Evolutionary conservation across 2,888 invertebrate species (phyloP).

Genomic region (Tetranychus truncatus): DNA sequence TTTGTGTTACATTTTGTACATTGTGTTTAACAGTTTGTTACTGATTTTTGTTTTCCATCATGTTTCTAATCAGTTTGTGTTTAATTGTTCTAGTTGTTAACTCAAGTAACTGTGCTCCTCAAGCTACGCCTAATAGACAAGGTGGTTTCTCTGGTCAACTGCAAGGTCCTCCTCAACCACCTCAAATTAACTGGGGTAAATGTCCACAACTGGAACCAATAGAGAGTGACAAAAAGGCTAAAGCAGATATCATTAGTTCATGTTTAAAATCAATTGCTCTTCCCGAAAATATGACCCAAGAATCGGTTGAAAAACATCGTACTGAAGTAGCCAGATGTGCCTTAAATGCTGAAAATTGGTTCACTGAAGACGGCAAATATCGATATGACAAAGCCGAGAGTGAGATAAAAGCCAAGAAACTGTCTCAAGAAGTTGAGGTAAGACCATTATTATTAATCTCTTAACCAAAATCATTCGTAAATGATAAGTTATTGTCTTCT

Average conservation of each 20-base stretch:
- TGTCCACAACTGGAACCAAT: slow-evolving; percentile 14
- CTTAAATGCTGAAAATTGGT: slow-evolving; percentile 25
- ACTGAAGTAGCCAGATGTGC: slow-evolving; percentile 24
- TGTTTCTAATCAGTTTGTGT: too few relatives aligned
- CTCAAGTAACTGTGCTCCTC: background rate
- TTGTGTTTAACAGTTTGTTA: too few relatives aligned
- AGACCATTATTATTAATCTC: background rate
- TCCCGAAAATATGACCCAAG: slow-evolving; percentile 14
- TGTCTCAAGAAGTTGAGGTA: slow-evolving; percentile 18
- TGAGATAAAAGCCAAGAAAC: slow-evolving; percentile 25
- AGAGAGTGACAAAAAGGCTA: slow-evolving; percentile 6
- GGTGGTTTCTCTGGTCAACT: background rate
- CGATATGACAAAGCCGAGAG: slow-evolving; percentile 24
- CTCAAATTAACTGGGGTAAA: slow-evolving; percentile 16
- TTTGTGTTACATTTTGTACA: too few relatives aligned
- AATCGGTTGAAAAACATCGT: slow-evolving; percentile 23
- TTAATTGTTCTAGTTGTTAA: too few relatives aligned
- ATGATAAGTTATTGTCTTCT: background rate
- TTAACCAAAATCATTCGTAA: background rate
- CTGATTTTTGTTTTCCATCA: too few relatives aligned
- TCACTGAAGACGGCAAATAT: slow-evolving; percentile 24
- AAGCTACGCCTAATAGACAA: background rate
- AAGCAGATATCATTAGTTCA: slow-evolving; percentile 8
- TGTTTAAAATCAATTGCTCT: slow-evolving; percentile 11
- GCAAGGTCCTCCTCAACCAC: background rate